Evolutionary conservation across 1,140 invertebrate genomes (phyloP).

Genomic region (Ganaspis sp.): DNA sequence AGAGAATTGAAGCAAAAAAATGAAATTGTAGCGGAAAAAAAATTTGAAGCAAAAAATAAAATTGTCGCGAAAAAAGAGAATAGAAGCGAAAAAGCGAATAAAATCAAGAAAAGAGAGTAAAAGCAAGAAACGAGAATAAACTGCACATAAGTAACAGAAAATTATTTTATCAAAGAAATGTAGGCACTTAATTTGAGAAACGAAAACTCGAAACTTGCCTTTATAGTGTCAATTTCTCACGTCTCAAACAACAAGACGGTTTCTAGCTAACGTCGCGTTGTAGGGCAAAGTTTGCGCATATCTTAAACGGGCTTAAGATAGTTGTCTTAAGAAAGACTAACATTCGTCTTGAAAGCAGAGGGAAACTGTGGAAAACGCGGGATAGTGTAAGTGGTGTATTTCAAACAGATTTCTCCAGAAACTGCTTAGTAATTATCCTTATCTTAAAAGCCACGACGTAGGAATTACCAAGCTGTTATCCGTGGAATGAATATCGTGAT

Average conservation of each 20-base stretch:
- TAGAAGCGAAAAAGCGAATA: neutral
- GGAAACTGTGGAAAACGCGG: conserved; percentile 22
- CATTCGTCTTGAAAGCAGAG: conserved; percentile 27
- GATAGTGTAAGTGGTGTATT: conserved; percentile 24
- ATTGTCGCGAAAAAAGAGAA: too few relatives aligned
- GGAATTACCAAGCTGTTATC: conserved; percentile 23
- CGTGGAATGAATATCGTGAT: conserved; percentile 28
- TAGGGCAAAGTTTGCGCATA: conserved; percentile 30
- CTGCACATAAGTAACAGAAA: neutral
- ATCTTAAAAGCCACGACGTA: conserved; percentile 20
- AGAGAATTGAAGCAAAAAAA: too few relatives aligned
- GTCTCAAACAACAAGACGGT: conserved; percentile 17
- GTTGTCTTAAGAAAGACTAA: conserved; percentile 30
- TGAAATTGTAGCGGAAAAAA: too few relatives aligned
- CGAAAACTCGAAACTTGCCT: conserved; percentile 8
- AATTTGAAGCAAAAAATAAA: too few relatives aligned
- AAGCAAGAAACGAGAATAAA: too few relatives aligned
- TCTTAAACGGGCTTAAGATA: conserved; percentile 30
- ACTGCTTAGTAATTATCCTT: conserved; percentile 30
- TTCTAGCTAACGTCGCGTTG: conserved; percentile 8
- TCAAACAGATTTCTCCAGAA: conserved; percentile 27
- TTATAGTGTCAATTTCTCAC: conserved; percentile 29
- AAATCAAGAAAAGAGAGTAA: neutral
- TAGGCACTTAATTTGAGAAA: neutral
- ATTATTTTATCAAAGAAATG: neutral